Evolutionary conservation across 2,113 vertebrate genomes (phyloP), one percentile per base, ranked within the genome.

Genomic region (Cranoglanis bouderius): DNA sequence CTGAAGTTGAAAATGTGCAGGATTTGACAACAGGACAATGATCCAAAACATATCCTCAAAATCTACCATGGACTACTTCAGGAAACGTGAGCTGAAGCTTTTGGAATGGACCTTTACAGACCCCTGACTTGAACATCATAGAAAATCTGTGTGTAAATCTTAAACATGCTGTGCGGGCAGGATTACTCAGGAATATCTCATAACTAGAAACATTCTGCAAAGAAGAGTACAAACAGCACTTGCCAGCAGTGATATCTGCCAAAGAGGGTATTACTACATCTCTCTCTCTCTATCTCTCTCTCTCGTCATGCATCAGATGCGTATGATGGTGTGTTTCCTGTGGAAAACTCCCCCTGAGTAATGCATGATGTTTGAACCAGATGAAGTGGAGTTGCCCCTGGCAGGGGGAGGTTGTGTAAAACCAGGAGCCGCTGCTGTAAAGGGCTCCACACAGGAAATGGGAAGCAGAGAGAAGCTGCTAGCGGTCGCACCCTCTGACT

Each of bases 361-460:
- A 26, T 38, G 21, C 13, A 21, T 78, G 46, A 78, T 85, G 88
- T 85, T 89, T 80, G 82, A 85, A 85, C 82, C 57, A 49, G 43
- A 65, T 85, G 87, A 84, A 77, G 82, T 29, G 81, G 67, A 35
- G n/a, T 51, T 77, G 70, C 57, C 46, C 82, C 72, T 67, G 83
- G 88, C 43, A 85, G n/a, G 26, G 55, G 70, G 85, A 43, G 51
- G 32, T 61, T 55, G 67, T 87, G 78, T 86, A 65, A 78, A 84
- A 85, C 55, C 57, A 78, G 55, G n/a, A 85, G 55, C 82, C 13
- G n/a, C 19, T 26, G 46, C 74, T 85, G 35, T 89, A 81, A 81
- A 78, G 75, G 49, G 57, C 83, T 89, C 46, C 46, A 70, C 32
- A 89, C 88, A 89, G 88, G 88, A 89, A 89, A 81, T 85, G 46